Conservation (phyloP, 2,113 vertebrate species). For the Oreochromis niloticus region DNA sequence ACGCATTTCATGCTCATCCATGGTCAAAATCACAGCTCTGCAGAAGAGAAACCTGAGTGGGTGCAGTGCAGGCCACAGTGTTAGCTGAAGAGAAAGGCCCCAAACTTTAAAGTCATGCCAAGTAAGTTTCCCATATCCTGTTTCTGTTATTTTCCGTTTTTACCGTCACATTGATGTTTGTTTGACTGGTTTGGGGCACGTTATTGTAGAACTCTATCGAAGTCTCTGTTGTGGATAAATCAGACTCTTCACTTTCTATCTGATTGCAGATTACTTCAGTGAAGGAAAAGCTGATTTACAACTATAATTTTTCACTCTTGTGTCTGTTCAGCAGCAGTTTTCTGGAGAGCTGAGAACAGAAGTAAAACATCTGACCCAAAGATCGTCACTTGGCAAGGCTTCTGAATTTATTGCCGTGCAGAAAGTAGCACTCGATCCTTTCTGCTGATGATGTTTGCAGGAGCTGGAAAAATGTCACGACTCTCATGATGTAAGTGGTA, state of each 20-base stretch:
- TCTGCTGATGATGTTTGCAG: neutral
- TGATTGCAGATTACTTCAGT: neutral
- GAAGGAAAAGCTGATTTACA: neutral
- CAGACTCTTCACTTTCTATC: neutral
- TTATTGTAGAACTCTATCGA: neutral
- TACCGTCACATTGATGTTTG: neutral
- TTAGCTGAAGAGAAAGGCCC: neutral
- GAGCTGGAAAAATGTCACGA: neutral
- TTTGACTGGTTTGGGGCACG: fast-evolving
- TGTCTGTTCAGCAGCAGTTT: neutral
- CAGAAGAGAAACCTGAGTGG: neutral
- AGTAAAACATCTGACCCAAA: neutral
- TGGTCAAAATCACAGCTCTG: neutral
- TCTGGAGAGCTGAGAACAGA: neutral
- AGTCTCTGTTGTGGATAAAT: neutral
- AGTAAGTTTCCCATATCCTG: neutral
- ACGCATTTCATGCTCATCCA: neutral
- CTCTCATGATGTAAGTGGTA: neutral
- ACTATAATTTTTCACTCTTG: neutral
- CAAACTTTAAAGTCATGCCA: neutral
- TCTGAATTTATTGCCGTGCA: neutral
- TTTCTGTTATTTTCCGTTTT: neutral
- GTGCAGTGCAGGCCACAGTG: neutral
- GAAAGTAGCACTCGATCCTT: neutral
- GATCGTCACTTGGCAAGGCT: neutral